phyloP scores from a whole-genome alignment of 2,113 vertebrate species.

The Morone chrysops region DNA sequence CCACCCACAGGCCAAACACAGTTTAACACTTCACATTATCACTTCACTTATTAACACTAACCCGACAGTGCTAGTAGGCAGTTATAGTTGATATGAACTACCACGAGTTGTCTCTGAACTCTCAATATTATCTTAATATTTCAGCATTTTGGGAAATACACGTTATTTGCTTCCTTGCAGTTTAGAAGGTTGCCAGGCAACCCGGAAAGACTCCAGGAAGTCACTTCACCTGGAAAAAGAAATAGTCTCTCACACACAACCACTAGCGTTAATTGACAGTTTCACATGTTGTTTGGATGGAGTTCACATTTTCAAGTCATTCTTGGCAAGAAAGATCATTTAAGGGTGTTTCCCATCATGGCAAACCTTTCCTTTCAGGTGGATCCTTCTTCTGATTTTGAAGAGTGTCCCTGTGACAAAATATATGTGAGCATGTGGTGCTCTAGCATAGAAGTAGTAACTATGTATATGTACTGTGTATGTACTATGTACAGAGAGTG shows the following conservation, averaged over 20 bases:
- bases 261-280: no score
- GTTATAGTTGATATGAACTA: background rate
- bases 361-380: no score
- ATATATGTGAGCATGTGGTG: no score
- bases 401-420: no score
- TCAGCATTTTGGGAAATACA: background rate
- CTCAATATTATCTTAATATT: background rate
- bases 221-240: background rate
- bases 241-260: background rate
- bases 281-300: background rate
- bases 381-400: no score
- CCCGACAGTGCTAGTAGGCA: background rate
- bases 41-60: background rate
- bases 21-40: no score
- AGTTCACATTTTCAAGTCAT: no score
- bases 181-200: background rate
- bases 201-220: background rate
- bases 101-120: background rate
- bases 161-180: background rate
- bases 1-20: fast-evolving
- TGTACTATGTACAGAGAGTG: background rate
- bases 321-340: no score
- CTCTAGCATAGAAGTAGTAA: no score
- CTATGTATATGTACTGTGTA: no score
- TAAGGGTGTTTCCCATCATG: no score